These are phyloP conservation scores for Petrocephalus sullivani DNA, from an alignment of 2,797 vertebrate genomes.

Conservation along the genomic window DNA sequence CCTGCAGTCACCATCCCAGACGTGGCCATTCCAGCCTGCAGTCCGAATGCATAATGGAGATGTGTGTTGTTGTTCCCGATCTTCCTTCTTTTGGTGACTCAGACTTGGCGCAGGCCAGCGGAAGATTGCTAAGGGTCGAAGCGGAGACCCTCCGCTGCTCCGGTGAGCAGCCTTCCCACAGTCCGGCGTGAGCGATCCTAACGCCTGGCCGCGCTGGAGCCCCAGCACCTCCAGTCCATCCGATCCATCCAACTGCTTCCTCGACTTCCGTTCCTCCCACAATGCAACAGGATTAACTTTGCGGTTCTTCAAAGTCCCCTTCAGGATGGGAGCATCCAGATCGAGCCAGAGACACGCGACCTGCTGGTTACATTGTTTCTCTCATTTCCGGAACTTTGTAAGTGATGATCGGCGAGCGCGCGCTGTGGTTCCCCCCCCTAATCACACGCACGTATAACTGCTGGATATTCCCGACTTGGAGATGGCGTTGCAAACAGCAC, in stretches of 20 bases:
- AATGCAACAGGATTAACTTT: conserved; percentile 40
- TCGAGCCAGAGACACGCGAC: not conserved
- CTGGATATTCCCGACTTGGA: not conserved
- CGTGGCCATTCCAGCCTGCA: conserved; percentile 70
- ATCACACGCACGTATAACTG: not conserved
- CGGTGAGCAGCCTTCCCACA: not conserved
- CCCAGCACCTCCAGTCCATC: conserved; percentile 47
- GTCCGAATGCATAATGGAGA: conserved; percentile 70
- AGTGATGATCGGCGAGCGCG: not conserved
- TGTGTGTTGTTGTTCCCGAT: conserved; percentile 25
- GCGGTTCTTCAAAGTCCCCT: conserved; percentile 44
- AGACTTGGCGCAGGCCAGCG: not conserved
- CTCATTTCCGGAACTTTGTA: not conserved
- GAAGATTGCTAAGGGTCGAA: conserved; percentile 30
- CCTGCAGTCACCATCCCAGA: conserved; percentile 73
- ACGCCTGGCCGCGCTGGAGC: conserved; percentile 17
- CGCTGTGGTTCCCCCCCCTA: not conserved
- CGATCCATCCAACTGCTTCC: conserved; percentile 55
- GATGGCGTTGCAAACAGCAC: not conserved
- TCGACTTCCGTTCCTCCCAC: conserved; percentile 61
- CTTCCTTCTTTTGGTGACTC: conserved; percentile 18
- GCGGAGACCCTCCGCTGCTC: not conserved
- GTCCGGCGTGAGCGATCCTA: not conserved
- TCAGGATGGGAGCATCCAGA: not conserved
- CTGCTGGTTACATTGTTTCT: not conserved